Evolutionary conservation across 2,888 invertebrate species (phyloP), one percentile per base, ranked within the genome.

Genomic region (Chalcis sispes): DNA sequence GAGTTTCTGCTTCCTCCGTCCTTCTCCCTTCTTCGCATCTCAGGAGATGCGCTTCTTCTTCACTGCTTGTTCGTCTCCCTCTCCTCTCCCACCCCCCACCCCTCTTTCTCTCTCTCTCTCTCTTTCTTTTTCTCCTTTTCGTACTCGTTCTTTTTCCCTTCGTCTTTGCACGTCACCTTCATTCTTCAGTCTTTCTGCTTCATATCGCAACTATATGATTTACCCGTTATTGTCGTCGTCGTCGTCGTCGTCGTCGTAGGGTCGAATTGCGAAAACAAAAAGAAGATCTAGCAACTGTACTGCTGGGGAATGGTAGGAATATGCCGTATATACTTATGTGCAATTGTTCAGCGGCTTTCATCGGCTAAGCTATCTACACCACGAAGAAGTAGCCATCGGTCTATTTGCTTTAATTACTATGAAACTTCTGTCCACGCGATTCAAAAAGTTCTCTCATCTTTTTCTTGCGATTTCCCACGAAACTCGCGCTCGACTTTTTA

Each of bases 141-240:
- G 20, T 50, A 10, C 18, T 29, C n/a, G 13, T 27, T 27, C 32
- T 27, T 25, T 18, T 29, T 10, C 15, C 7, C 23, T 50, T n/a
- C 32, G 3, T 20, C 10, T 23, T 2, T 8, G 23, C 18, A 15
- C 36, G 56, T 25, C n/a, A n/a, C n/a, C n/a, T n/a, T n/a, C n/a
- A n/a, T n/a, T n/a, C n/a, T n/a, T n/a, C n/a, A n/a, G n/a, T n/a
- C n/a, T n/a, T n/a, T n/a, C n/a, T n/a, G n/a, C n/a, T n/a, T n/a
- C n/a, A n/a, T n/a, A n/a, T n/a, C n/a, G n/a, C n/a, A n/a, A n/a
- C 46, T 58, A 50, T 48, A 46, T 29, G 46, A 48, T 58, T 65
- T 65, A 58, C 46, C 3, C 48, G 18, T 15, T 0, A 7, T 27
- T n/a, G n/a, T 25, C 1, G n/a, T n/a, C n/a, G n/a, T n/a, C n/a